Evolutionary conservation across 1,140 invertebrate genomes (phyloP).

Genomic region (Aleiodes sp.): DNA sequence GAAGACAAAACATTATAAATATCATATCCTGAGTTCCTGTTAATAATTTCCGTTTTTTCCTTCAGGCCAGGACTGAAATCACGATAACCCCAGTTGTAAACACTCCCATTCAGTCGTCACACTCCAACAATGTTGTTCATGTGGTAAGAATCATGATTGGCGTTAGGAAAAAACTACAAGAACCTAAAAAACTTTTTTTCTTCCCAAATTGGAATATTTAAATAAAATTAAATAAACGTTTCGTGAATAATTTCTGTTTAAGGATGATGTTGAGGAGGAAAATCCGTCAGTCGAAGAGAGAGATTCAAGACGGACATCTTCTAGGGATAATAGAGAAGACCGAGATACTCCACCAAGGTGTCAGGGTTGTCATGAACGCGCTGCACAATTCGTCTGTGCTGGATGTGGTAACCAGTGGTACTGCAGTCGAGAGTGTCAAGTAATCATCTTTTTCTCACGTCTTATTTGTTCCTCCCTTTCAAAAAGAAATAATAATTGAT

Average conservation of each 20-base stretch:
- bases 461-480: not conserved
- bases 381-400: slow-evolving; percentile 86
- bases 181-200: slow-evolving; percentile 1
- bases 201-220: slow-evolving; percentile 11
- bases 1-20: no score
- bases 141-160: slow-evolving; percentile 49
- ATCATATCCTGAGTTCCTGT: not conserved
- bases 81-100: slow-evolving; percentile 69
- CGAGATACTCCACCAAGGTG: slow-evolving; percentile 68
- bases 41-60: slow-evolving; percentile 29
- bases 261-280: slow-evolving; percentile 72
- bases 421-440: slow-evolving; percentile 88
- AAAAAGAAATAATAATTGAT: not conserved
- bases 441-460: not conserved
- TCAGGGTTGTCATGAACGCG: slow-evolving; percentile 80
- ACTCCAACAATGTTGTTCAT: slow-evolving; percentile 57
- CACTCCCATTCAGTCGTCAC: slow-evolving; percentile 50
- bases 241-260: slow-evolving; percentile 33
- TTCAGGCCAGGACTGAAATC: slow-evolving; percentile 67
- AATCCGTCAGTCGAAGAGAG: slow-evolving; percentile 74
- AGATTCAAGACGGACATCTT: slow-evolving; percentile 56
- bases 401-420: slow-evolving; percentile 91
- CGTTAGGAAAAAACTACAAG: not conserved
- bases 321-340: slow-evolving; percentile 58
- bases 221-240: slow-evolving; percentile 12